These are phyloP conservation scores for Leptoclinus maculatus DNA, from an alignment of 2,797 vertebrate genomes.

Conservation along the genomic window DNA sequence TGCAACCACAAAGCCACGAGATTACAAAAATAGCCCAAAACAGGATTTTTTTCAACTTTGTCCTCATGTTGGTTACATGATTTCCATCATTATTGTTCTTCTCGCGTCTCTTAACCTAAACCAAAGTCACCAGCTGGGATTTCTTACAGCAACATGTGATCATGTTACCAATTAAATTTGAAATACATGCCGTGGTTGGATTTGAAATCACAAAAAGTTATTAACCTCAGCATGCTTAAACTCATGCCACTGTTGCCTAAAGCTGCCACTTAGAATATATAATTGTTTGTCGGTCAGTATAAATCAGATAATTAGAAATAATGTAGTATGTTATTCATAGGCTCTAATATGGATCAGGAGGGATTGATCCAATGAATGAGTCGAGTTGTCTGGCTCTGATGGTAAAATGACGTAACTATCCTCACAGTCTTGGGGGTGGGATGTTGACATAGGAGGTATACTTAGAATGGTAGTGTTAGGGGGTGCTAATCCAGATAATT, in stretches of 20 bases:
- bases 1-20: not conserved
- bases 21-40: not conserved
- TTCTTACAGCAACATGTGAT: slow-evolving; percentile 16
- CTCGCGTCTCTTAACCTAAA: not conserved
- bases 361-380: slow-evolving; percentile 33
- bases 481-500: slow-evolving; percentile 52
- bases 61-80: not conserved
- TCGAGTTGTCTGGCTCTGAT: slow-evolving; percentile 18
- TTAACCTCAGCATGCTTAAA: slow-evolving; percentile 23
- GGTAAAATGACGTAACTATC: slow-evolving; percentile 33
- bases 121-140: not conserved
- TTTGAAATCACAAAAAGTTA: slow-evolving; percentile 35
- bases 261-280: slow-evolving; percentile 33
- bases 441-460: slow-evolving; percentile 41
- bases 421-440: not conserved
- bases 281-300: slow-evolving; percentile 23
- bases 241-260: slow-evolving; percentile 14
- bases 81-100: not conserved
- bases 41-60: not conserved
- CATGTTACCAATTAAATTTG: slow-evolving; percentile 27
- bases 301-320: slow-evolving; percentile 55
- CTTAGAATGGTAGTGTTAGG: slow-evolving; percentile 34
- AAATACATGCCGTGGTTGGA: slow-evolving; percentile 14
- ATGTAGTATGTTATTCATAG: slow-evolving; percentile 48
- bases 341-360: slow-evolving; percentile 44